Base-by-base conservation (phyloP, 2,888 invertebrate species). In the Phanerotoma sp. region DNA sequence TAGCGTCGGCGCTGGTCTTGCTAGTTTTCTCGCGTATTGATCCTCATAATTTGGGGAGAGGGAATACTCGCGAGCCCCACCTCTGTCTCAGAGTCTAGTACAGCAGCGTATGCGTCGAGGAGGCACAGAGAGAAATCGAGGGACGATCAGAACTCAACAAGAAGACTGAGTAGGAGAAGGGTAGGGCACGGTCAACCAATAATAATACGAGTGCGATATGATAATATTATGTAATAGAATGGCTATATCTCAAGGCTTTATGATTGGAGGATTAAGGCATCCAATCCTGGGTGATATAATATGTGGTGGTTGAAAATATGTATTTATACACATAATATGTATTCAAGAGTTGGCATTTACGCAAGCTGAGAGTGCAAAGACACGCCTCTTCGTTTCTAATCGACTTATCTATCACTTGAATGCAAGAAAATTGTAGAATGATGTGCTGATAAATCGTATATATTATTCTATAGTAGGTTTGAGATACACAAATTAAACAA, bases 151-250 rank as follows among this genome's bases (percentile, higher is more conserved):
- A 18, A 38, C 16, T 20, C 18, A 38, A 20, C 20, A 38, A 48
- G 40, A 21, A 40, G 47, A 33, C 30, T 32, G 46, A 45, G 38
- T 45, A 32, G 21, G 40, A 45, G 63, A 63, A 56, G 67, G 65
- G 69, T 66, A 68, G 71, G 71, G 68, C 61, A 57, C 65, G 47
- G 61, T 61, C 74, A 71, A 74, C 76, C 76, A 76, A 76, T 76
- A 76, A 76, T 75, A 75, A 72, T 69, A 61, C 67, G 57, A 40
- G 66, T 69, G 69, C 70, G 71, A 75, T 76, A 76, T 76, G 75
- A 76, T 76, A 75, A 76, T 75, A 74, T 76, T 72, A 76, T 76
- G 74, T 75, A 73, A 74, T 70, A 73, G 70, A 65, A 67, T 61
- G 65, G 65, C 66, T 65, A 74, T 74, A 72, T 70, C 71, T 64